A percentile compares a stretch with the other conserved stretches of the same genome.
phyloP scores from a whole-genome alignment of 2,888 invertebrate genomes.

The Ennomos quercinarius region DNA sequence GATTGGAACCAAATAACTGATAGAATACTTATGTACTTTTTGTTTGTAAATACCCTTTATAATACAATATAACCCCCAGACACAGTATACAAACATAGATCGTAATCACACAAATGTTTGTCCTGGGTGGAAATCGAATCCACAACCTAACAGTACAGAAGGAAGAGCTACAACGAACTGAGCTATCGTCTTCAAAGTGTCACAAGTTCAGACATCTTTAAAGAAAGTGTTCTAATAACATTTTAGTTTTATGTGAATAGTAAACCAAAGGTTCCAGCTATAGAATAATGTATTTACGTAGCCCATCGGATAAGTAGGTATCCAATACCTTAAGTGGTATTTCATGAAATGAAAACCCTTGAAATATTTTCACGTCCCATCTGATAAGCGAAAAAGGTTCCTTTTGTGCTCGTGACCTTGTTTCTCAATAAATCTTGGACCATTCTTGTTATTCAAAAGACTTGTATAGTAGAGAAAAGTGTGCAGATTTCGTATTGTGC shows the following conservation, averaged over 20 bases:
- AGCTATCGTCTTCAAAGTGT: too few relatives aligned
- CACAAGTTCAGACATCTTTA: too few relatives aligned
- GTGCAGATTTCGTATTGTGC: constrained; percentile 32
- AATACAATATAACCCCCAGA: too few relatives aligned
- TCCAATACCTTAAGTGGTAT: constrained; percentile 36
- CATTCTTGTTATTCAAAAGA: constrained; percentile 44
- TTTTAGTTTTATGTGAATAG: background rate
- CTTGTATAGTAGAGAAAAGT: constrained; percentile 32
- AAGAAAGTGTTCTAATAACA: background rate
- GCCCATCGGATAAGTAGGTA: constrained; percentile 25
- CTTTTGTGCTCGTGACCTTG: constrained; percentile 41
- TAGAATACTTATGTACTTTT: too few relatives aligned
- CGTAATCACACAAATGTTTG: too few relatives aligned
- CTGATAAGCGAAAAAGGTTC: constrained; percentile 44
- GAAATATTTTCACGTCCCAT: constrained; percentile 39
- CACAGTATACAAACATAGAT: too few relatives aligned
- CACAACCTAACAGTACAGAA: too few relatives aligned
- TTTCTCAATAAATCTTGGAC: constrained; percentile 43
- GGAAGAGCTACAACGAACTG: too few relatives aligned
- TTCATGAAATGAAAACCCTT: constrained; percentile 37
- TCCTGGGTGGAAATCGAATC: too few relatives aligned
- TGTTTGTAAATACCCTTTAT: too few relatives aligned
- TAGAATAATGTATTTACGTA: constrained; percentile 20
- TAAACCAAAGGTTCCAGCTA: constrained; percentile 4
- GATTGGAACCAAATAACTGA: too few relatives aligned